Evolutionary conservation across 2,888 invertebrate genomes (phyloP), one percentile per base, ranked within the genome.

Genomic region (Agrotis clavis): DNA sequence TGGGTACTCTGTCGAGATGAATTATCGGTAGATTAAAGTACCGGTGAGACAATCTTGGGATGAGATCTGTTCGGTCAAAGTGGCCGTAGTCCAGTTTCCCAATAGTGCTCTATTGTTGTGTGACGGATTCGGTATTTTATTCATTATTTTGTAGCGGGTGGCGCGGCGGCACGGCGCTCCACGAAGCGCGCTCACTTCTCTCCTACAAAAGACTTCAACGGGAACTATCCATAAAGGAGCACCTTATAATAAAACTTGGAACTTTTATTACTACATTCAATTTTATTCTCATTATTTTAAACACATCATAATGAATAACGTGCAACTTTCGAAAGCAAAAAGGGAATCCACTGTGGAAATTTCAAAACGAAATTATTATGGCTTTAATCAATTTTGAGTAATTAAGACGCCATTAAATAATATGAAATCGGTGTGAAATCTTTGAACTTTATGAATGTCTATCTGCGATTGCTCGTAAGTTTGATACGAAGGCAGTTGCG

Each of bases 191-290:
- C 74, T 83, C 71, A 67, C 67, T 69, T 68, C 80, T 84, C 74
- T 80, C 86, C 45, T 90, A 90, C 81, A 90, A 92, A 92, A 93
- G 92, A 92, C 86, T 89, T 92, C 92, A 92, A 93, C 92, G 92
- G 88, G 90, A 61, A 66, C 59, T 18, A 45, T 47, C 1, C n/a
- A 30, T 21, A 48, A 18, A 71, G 18, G 45, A 16, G 21, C 11
- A 25, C 4, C 19, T 67, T 25, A 41, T 16, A 41, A 62, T 65
- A 69, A 65, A 65, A 47, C n/a, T n/a, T 56, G 53, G 64, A 54
- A 19, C 30, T 66, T 62, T 7, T 7, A 41, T 65, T 50, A 19
- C 47, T 35, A 30, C 41, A n/a, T 51, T 18, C 1, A 59, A 2
- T 63, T 63, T 50, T 75, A 41, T 41, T 3, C 18, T 30, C 0